Evolutionary conservation across 2,113 vertebrate species (phyloP), one percentile per base, ranked within the genome.

Genomic region (Spheniscus mendiculus): DNA sequence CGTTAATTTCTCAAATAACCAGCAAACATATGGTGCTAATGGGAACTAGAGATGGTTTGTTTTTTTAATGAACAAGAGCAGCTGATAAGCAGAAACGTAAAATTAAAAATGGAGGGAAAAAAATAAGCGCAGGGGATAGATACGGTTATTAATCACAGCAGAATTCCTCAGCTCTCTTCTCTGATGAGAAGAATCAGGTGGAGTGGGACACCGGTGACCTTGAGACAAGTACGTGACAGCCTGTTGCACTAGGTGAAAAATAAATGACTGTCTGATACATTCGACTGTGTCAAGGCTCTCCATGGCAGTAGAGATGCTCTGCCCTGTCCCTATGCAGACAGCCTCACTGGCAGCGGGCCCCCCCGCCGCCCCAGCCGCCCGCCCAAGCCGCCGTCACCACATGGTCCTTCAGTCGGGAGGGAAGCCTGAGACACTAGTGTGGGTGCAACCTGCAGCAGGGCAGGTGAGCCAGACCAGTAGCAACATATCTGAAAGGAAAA

Each of bases 11-110:
- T 95, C 89, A 97, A 94, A 97, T 97, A 98, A 97, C 84, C 94
- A 93, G 87, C 89, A 97, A 96, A 97, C 97, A 97, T 98, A 98
- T 96, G 97, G 90, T 96, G 83, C 36, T 98, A 94, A 97, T 95
- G 91, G 89, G 94, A 91, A 63, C 53, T 69, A 87, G 95, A 83
- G 74, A 91, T 86, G 83, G 85, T 94, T 94, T 96, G 81, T 86
- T 96, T 96, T 94, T 96, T 90, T 95, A 95, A 95, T 93, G 94
- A 98, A 92, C 85, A 95, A 95, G 94, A 98, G 89, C 97, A 98
- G 92, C 94, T 97, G 97, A 90, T 87, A 95, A 97, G 87, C 81
- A 96, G 96, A 96, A 96, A 96, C 2, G 18, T 83, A 96, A 87
- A 84, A 96, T 97, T 96, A 92, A 96, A 95, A 97, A 96, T 49